Percentiles rank a stretch among this genome's conserved stretches.
Conservation (phyloP, 2,113 vertebrate species). For the Silurus meridionalis region DNA sequence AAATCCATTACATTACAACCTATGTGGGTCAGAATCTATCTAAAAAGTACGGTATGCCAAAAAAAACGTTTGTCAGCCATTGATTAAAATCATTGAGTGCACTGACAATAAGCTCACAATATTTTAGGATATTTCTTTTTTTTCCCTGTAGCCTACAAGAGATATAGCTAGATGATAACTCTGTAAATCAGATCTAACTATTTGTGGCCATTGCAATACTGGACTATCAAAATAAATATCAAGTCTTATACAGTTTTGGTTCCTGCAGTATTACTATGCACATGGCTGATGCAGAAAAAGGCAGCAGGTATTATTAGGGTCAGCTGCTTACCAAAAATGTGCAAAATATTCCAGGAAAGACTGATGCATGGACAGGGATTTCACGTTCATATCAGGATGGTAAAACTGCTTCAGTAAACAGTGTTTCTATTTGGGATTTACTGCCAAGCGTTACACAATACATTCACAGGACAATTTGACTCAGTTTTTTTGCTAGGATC, state of each 20-base stretch:
- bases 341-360: constrained; percentile 61
- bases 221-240: not conserved
- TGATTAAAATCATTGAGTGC: not conserved
- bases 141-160: not conserved
- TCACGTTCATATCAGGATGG: constrained; percentile 54
- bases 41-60: not conserved
- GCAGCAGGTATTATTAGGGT: not conserved
- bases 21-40: not conserved
- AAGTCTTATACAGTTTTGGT: not conserved
- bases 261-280: constrained; percentile 1
- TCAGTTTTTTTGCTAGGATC: constrained; percentile 29
- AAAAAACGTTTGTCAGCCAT: not conserved
- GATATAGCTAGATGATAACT: not conserved
- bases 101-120: not conserved
- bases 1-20: not conserved
- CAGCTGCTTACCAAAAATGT: constrained; percentile 29
- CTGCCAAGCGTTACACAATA: constrained; percentile 52
- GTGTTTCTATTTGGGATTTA: constrained; percentile 49
- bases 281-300: not conserved
- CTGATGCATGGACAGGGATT: constrained; percentile 63
- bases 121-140: not conserved
- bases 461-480: constrained; percentile 20
- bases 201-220: not conserved
- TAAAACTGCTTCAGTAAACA: constrained; percentile 66
- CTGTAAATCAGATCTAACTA: not conserved